phyloP scores from a whole-genome alignment of 1,140 invertebrate genomes.

The Lepidurus arcticus region DNA sequence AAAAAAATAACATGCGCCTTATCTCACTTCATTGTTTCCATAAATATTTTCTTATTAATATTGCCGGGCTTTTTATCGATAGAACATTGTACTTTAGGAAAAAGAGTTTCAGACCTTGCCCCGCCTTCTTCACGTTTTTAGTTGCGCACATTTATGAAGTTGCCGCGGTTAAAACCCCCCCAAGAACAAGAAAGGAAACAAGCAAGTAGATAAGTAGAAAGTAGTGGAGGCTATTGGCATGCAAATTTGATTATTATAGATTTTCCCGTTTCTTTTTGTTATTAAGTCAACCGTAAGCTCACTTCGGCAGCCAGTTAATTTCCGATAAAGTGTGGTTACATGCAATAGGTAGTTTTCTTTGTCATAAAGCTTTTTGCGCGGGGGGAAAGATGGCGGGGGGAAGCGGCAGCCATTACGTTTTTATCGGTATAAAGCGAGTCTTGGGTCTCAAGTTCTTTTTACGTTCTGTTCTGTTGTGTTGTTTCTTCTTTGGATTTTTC shows the following conservation, averaged over 20 bases:
- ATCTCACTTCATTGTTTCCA: background rate
- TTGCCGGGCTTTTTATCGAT: background rate
- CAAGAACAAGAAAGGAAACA: background rate
- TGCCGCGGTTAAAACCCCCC: background rate
- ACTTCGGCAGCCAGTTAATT: background rate
- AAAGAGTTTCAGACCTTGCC: background rate
- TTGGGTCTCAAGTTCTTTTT: background rate
- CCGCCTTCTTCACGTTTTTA: background rate
- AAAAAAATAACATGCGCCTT: no score
- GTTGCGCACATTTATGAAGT: background rate
- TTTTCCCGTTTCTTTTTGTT: background rate
- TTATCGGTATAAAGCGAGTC: background rate
- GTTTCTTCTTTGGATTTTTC: no score
- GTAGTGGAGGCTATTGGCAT: slow-evolving; percentile 3
- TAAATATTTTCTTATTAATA: slow-evolving; percentile 21
- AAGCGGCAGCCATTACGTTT: background rate
- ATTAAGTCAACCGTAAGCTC: background rate
- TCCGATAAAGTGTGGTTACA: slow-evolving; percentile 1
- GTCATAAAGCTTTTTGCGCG: background rate
- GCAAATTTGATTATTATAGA: background rate
- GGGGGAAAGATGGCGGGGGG: background rate
- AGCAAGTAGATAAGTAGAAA: background rate
- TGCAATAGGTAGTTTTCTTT: background rate
- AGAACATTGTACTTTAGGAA: background rate
- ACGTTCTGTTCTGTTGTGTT: no score